Base-by-base conservation (phyloP, 2,113 vertebrate species). In the Eulacestoma nigropectus region DNA sequence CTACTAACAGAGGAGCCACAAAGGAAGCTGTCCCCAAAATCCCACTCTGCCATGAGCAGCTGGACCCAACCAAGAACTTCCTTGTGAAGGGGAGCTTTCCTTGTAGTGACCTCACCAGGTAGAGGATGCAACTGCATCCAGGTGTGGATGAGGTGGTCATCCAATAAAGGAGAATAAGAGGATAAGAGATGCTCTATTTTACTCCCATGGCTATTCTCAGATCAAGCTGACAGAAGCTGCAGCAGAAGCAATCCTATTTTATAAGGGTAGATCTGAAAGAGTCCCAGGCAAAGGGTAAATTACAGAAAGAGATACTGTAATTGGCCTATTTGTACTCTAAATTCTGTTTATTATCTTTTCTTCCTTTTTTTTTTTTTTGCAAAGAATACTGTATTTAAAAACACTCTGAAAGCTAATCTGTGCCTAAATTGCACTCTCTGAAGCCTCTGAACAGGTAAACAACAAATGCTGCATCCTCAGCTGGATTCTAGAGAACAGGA, bases 161-260 rank as follows among this genome's bases (percentile, higher is more conserved):
- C 80, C 95, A 93, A 83, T 74, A 95, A 90, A 86, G 81, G 19
- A 89, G 59, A 53, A 7, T 80, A 86, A 84, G 83, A 95, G 91
- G 86, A 60, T 78, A 95, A 89, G 42, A 77, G 64, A 84, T 70
- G 72, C 63, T 93, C 85, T 84, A 22, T 75, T 95, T 92, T 81
- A 69, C 83, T 47, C 79, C 35, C 25, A 5, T 3, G 20, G 83
- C 89, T 93, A 67, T 95, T 97, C 89, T 93, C 86, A 95, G 80
- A 93, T 63, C 76, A 90, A 90, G 90, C 74, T 60, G 60, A 75
- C 41, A 80, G 70, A 57, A 84, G 64, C 77, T 79, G 73, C 91
- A 77, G 83, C 83, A 80, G 68, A 59, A 95, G 56, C 90, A 95
- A 89, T 90, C 88, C 89, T 89, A 18, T 77, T 81, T 92, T 35